Evolutionary conservation across 2,113 vertebrate genomes (phyloP), one percentile per base, ranked within the genome.

Genomic region (Pseudonaja textilis): DNA sequence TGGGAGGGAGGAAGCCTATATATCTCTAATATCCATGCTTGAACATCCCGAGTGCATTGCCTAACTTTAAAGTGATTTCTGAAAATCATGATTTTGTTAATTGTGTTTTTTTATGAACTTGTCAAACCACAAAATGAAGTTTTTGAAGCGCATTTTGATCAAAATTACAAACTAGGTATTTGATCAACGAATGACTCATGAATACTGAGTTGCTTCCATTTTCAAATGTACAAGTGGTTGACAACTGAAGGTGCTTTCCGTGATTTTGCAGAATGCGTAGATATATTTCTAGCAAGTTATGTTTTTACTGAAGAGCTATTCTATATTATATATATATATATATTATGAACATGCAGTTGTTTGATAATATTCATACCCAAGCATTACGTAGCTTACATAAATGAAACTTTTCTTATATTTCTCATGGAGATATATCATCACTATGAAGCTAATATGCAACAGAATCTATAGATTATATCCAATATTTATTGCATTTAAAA

Each of bases 401-500:
- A 52, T 94, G 94, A 92, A 92, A 96, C 93, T 93, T 94, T 93
- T 93, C 95, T 96, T 96, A 50, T 95, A 57, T 96, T 96, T 96
- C 94, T 94, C 85, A 94, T 89, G 94, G 26, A 96, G 96, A 95
- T 96, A 96, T 96, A 95, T 95, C 90, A 94, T 93, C 20, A 88
- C 91, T 96, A 93, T 95, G 89, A 95, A 93, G 93, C 93, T 91
- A 96, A 93, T 95, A 94, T 55, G 0, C 95, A 96, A 94, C 94
- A 88, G 95, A 96, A 95, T 95, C 95, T 96, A 96, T 87, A 96
- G 95, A 96, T 95, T 95, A 92, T 95, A 96, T 96, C 91, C 96
- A 95, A 94, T 97, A 97, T 97, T 96, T 97, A 97, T 97, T 97
- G 92, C 91, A 94, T 95, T 59, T 94, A 57, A 87, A 94, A 94